A percentile compares a stretch with the other conserved stretches of the same genome.
Evolutionary conservation across 2,888 invertebrate genomes (phyloP).

Genomic region (Diachrysia chrysitis): DNA sequence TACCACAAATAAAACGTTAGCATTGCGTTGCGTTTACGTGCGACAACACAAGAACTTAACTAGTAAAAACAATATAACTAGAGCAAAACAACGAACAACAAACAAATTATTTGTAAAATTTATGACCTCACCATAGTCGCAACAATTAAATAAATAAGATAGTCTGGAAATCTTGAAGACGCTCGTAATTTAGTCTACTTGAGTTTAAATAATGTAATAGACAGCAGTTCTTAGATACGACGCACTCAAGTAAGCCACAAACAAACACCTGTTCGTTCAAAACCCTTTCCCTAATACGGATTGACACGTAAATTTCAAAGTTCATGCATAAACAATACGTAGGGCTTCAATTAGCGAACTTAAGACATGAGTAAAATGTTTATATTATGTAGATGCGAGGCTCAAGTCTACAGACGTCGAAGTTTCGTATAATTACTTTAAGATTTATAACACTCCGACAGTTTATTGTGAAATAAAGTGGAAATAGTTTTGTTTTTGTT

Average conservation of each 20-base stretch:
- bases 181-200: constrained; percentile 4
- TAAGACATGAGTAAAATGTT: constrained; percentile 63
- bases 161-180: not conserved
- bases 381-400: constrained; percentile 48
- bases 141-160: too few relatives aligned
- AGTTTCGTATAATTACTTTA: constrained; percentile 36
- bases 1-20: too few relatives aligned
- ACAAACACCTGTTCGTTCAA: constrained; percentile 57
- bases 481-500: constrained; percentile 6
- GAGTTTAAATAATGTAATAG: constrained; percentile 5
- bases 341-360: constrained; percentile 68
- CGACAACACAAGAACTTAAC: not conserved
- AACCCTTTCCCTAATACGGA: constrained; percentile 65
- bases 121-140: not conserved
- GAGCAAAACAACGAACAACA: not conserved
- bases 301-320: constrained; percentile 72
- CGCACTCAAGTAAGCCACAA: constrained; percentile 40
- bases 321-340: constrained; percentile 74
- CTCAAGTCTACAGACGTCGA: constrained; percentile 33
- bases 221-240: constrained; percentile 28
- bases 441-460: constrained; percentile 26
- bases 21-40: too few relatives aligned
- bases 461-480: not conserved
- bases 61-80: not conserved
- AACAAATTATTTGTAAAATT: not conserved